These are phyloP conservation scores for Tachysurus vachellii DNA, from an alignment of 2,113 vertebrate genomes.

Conservation along the genomic window DNA sequence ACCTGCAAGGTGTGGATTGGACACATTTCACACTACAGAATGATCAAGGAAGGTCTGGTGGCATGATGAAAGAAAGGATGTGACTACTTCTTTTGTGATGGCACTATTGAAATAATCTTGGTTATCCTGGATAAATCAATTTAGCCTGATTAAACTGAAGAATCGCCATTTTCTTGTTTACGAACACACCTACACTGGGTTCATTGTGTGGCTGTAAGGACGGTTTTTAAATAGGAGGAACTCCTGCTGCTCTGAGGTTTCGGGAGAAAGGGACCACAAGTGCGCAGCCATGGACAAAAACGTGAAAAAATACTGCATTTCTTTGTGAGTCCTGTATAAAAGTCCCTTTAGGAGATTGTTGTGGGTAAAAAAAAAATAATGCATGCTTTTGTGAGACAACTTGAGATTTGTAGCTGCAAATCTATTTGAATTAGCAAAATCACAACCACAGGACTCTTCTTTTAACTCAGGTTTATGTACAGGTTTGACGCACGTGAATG, in stretches of 20 bases:
- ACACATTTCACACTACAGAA: background rate
- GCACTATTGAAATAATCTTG: background rate
- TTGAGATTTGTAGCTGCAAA: too few species aligned
- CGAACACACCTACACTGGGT: background rate
- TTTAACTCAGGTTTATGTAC: too few species aligned
- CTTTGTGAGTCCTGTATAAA: background rate
- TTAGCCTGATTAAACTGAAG: background rate
- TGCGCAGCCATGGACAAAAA: background rate
- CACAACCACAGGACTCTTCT: too few species aligned
- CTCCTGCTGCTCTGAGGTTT: background rate
- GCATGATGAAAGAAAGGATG: too few species aligned
- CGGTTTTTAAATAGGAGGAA: background rate
- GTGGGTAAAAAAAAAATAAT: too few species aligned
- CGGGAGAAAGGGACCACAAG: background rate
- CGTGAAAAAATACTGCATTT: background rate
- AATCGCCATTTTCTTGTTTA: background rate
- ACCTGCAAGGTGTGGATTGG: background rate
- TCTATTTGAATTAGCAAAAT: too few species aligned
- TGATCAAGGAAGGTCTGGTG: background rate
- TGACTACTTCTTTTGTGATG: background rate
- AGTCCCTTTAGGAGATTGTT: too few species aligned
- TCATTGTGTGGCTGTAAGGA: background rate
- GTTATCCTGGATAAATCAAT: background rate
- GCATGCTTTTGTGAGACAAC: too few species aligned
- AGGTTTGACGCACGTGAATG: too few species aligned